These are phyloP conservation scores for Homarus gammarus DNA, from an alignment of 2,888 invertebrate genomes.

Conservation along the genomic window DNA sequence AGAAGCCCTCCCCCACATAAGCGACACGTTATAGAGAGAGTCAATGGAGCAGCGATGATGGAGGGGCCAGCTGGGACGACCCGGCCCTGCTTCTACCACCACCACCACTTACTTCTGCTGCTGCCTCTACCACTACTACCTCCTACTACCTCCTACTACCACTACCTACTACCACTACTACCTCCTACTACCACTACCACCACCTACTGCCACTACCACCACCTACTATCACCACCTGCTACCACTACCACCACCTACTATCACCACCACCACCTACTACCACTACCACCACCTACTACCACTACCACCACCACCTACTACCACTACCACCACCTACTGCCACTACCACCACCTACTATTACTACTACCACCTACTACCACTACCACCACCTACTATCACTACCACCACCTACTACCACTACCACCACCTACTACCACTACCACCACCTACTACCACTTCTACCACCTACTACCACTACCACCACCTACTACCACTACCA, in stretches of 20 bases:
- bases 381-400: too few relatives aligned
- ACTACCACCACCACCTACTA: too few relatives aligned
- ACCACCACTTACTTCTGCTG: neutral
- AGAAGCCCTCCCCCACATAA: neutral
- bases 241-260: neutral
- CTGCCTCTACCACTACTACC: neutral
- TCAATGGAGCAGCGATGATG: constrained; percentile 40
- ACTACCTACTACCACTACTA: neutral
- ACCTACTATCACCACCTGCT: neutral
- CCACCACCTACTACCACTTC: too few relatives aligned
- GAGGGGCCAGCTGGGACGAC: neutral
- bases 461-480: constrained; percentile 4
- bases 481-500: neutral
- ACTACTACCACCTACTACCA: too few relatives aligned
- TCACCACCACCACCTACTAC: too few relatives aligned
- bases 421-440: too few relatives aligned
- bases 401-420: too few relatives aligned
- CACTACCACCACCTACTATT: too few relatives aligned
- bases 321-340: too few relatives aligned
- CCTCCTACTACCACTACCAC: too few relatives aligned
- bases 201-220: neutral
- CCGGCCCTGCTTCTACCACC: constrained; percentile 3
- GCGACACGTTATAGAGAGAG: neutral
- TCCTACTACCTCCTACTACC: neutral
- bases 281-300: too few relatives aligned